These are phyloP conservation scores for Gobius niger DNA, from an alignment of 2,113 vertebrate genomes.

Conservation along the genomic window DNA sequence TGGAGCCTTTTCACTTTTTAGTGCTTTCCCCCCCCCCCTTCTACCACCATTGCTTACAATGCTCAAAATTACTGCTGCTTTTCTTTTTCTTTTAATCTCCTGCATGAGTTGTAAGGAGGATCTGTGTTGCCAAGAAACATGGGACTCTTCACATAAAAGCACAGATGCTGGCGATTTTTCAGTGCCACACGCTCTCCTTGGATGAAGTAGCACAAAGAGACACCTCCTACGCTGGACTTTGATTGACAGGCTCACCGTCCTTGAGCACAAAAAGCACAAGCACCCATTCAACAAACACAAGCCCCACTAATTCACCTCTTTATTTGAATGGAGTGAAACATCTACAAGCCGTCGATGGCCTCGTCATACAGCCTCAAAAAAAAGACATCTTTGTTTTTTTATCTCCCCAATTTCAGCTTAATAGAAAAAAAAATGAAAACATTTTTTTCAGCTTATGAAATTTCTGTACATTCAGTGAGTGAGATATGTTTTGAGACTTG, in stretches of 20 bases:
- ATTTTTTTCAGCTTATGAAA: constrained; percentile 44
- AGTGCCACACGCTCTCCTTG: constrained; percentile 18
- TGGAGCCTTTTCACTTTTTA: neutral
- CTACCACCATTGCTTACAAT: no score
- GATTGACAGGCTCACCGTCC: constrained; percentile 62
- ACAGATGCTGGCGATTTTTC: constrained; percentile 13
- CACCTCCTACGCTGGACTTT: constrained; percentile 38
- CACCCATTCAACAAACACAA: constrained; percentile 21
- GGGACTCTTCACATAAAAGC: constrained; percentile 23
- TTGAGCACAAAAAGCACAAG: constrained; percentile 75
- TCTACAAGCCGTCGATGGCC: constrained; percentile 74
- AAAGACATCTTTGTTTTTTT: neutral
- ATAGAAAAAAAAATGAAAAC: constrained; percentile 53
- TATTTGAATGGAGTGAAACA: constrained; percentile 79
- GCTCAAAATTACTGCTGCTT: no score
- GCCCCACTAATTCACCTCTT: constrained; percentile 40
- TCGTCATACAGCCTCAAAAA: constrained; percentile 65
- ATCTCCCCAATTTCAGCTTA: constrained; percentile 49
- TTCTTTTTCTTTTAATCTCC: neutral
- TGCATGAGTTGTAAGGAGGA: constrained; percentile 16
- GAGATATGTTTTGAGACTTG: constrained; percentile 74
- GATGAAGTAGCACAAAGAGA: constrained; percentile 21
- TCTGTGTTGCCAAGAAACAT: constrained; percentile 53
- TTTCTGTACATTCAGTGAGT: constrained; percentile 76
- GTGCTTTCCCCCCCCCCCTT: neutral